Evolutionary conservation across 2,797 vertebrate species (phyloP), one percentile per base, ranked within the genome.

Genomic region (Sternotherus odoratus): DNA sequence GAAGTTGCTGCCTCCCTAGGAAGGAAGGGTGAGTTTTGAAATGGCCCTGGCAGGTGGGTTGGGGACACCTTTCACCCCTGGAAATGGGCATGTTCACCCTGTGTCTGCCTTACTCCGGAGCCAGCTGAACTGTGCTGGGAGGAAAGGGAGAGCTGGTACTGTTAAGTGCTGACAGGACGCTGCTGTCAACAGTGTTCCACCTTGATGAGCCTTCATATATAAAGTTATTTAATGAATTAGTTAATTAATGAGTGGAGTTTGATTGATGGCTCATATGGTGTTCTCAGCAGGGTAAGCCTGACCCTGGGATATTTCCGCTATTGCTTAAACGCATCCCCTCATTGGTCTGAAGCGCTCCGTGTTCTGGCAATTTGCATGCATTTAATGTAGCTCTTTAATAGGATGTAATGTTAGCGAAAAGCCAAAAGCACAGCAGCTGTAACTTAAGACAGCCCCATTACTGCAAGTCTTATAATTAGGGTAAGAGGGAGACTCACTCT

Each of bases 361-460:
- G 91, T 97, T 92, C 91, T 21, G 92, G 97, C 97, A 97, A 97
- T 98, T 97, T 98, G 96, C 97, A 98, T 98, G 97, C 97, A 93
- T 97, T 98, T 97, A 98, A 96, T 96, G 97, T 96, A 94, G 97
- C 97, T 97, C 95, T 97, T 97, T 98, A 98, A 98, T 98, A 97
- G 98, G 97, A 94, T 97, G 97, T 96, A 98, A 97, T 96, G 98
- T 96, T 97, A 97, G 98, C 15, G 92, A 91, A 96, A 98, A 98
- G 98, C 97, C 97, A 97, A 96, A 96, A 97, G 98, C 98, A 91
- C 90, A 95, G 97, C 98, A 98, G 97, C 97, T 97, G 97, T 97
- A 97, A 97, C 98, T 98, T 97, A 98, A 98, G 98, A 97, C 98
- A 98, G 98, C 97, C 97, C 97, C 97, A 95, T 98, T 98, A 98